phyloP scores from a whole-genome alignment of 2,797 vertebrate genomes.

The Falco biarmicus region DNA sequence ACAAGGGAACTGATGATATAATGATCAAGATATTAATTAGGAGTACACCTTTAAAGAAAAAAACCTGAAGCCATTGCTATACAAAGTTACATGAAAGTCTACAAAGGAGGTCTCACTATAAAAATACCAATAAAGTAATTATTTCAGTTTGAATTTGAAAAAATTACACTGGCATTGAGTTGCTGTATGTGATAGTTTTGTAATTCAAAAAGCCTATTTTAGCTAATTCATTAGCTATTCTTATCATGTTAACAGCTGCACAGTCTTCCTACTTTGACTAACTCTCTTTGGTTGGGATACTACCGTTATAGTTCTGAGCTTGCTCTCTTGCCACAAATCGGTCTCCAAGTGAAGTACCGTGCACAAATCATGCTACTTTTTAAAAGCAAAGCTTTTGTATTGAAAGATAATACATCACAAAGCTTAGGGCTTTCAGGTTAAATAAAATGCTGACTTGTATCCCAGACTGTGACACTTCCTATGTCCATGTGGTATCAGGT shows the following conservation, averaged over 20 bases:
- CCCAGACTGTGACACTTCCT: conserved; percentile 98
- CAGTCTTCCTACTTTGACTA: background rate
- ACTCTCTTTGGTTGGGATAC: background rate
- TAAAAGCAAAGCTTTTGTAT: background rate
- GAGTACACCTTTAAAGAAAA: background rate
- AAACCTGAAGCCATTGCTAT: background rate
- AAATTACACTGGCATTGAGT: background rate
- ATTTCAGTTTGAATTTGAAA: background rate
- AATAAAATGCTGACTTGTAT: conserved; percentile 89
- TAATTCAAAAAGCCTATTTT: background rate
- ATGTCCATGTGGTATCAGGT: conserved; percentile 92
- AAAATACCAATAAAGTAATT: background rate
- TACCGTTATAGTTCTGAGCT: background rate
- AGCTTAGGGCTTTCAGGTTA: background rate
- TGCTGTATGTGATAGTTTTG: background rate
- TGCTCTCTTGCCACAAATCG: background rate
- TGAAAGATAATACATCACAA: background rate
- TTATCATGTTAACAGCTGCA: background rate
- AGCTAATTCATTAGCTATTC: background rate
- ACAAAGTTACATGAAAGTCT: background rate
- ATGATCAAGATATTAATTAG: background rate
- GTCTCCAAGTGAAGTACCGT: background rate
- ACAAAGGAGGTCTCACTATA: background rate
- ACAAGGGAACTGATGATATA: background rate
- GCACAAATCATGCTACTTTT: background rate